Base-by-base conservation (phyloP, 2,888 invertebrate genomes). In the Coleophora flavipennella region DNA sequence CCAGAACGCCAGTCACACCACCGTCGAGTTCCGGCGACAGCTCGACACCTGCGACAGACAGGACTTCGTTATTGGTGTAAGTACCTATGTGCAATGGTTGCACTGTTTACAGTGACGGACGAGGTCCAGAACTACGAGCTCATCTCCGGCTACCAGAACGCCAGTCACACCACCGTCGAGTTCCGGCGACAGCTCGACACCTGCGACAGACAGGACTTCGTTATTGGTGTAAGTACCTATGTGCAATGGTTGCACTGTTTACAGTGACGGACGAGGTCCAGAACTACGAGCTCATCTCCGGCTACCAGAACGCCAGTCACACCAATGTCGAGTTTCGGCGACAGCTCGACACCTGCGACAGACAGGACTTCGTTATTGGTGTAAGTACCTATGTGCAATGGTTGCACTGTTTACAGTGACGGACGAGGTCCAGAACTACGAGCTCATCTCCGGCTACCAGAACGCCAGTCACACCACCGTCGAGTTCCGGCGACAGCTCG, bases 1-100 rank as follows among this genome's bases (percentile, higher is more conserved):
- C 66, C 93, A 94, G 84, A 95, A 95, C 67, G 89, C 87, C 56
- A 95, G 94, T 9, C 94, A 95, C 75, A 94, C 94, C 3, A 92
- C 93, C 0, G 86, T 95, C 13, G 88, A 93, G 62, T 94, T 95
- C 70, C 88, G 91, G 48, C 87, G 95, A 50, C 89, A 89, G 59
- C 88, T 94, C 68, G 91, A 94, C 71, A 95, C 95, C 42, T 95
- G 95, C 68, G 95, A 95, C 77, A 87, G 88, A 55, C 87, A 91
- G 62, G 91, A 91, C 68, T 88, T 90, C 50, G 86, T 85, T 62
- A 88, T 91, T 69, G 90, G 90, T 61, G 91, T 91, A 72, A 89
- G 89, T 86, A n/a, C n/a, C n/a, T n/a, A n/a, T n/a, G n/a, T n/a
- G n/a, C n/a, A n/a, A n/a, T n/a, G n/a, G n/a, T n/a, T n/a, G n/a